These are phyloP conservation scores for Labeo calbasu DNA, from an alignment of 2,797 vertebrate species.

Conservation along the genomic window DNA sequence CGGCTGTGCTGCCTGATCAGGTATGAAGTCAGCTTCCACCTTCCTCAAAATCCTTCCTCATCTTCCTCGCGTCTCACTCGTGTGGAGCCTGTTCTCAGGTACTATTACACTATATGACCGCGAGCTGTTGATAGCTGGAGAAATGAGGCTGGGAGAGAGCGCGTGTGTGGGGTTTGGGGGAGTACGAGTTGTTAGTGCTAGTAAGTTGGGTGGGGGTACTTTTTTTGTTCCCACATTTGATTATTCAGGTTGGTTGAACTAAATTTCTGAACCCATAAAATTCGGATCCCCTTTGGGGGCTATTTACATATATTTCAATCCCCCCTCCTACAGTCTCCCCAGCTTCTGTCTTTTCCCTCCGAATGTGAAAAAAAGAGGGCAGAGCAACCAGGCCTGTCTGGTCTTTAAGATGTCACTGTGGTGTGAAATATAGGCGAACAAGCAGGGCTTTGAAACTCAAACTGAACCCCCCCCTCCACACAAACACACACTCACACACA, in stretches of 20 bases:
- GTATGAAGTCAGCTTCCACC: slow-evolving; percentile 81
- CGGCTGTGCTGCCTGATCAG: slow-evolving; percentile 95
- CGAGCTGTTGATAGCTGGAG: slow-evolving; percentile 71
- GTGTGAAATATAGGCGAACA: slow-evolving; percentile 85
- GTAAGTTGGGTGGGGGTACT: slow-evolving; percentile 66
- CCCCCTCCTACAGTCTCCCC: slow-evolving; percentile 53
- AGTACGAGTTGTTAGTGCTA: slow-evolving; percentile 67
- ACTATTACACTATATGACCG: slow-evolving; percentile 39
- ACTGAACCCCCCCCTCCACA: slow-evolving; percentile 65
- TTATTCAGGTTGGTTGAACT: slow-evolving; percentile 93
- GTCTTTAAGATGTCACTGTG: slow-evolving; percentile 83
- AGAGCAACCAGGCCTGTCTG: slow-evolving; percentile 79
- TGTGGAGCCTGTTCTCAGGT: slow-evolving; percentile 69
- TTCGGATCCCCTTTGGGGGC: slow-evolving; percentile 83
- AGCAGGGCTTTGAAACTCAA: slow-evolving; percentile 80
- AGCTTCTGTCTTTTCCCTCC: slow-evolving; percentile 69
- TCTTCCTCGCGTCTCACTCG: slow-evolving; percentile 76
- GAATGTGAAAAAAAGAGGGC: slow-evolving; percentile 81
- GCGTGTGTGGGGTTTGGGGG: slow-evolving; percentile 59
- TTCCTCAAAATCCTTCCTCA: slow-evolving; percentile 74
- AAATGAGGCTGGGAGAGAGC: slow-evolving; percentile 69
- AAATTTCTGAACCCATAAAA: slow-evolving; percentile 87
- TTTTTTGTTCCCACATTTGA: slow-evolving; percentile 89
- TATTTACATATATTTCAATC: slow-evolving; percentile 87
- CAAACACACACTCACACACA: slow-evolving; percentile 63